Conservation (phyloP, 2,113 vertebrate genomes). For the Turdus rufiventris region DNA sequence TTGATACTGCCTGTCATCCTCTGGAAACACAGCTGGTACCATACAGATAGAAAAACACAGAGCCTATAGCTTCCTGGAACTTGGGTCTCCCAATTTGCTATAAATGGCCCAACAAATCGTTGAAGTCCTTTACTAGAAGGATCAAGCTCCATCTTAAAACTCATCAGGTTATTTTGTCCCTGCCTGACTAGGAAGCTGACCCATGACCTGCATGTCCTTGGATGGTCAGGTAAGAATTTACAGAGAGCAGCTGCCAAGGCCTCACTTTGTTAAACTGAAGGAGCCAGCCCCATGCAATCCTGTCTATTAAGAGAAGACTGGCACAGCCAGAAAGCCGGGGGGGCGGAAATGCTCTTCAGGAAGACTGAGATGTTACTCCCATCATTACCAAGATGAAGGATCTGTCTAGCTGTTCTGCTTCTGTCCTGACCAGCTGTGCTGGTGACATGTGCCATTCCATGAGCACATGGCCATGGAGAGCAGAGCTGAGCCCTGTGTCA, state of each 20-base stretch:
- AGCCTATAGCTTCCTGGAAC: background rate
- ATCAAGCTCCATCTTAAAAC: background rate
- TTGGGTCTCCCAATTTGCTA: background rate
- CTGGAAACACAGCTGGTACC: background rate
- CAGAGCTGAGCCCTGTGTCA: background rate
- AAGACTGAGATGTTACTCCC: background rate
- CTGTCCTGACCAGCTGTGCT: background rate
- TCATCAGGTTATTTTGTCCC: background rate
- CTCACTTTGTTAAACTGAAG: background rate
- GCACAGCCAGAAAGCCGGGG: background rate
- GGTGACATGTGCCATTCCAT: fast-evolving
- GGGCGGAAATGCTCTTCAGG: background rate
- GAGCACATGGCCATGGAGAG: fast-evolving
- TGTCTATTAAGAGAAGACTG: background rate
- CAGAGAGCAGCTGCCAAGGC: background rate
- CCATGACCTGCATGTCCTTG: background rate
- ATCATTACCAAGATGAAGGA: background rate
- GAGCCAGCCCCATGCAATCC: background rate
- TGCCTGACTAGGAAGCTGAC: background rate
- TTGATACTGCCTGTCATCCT: background rate
- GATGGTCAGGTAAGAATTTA: background rate
- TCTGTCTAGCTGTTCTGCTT: background rate
- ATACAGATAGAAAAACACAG: background rate
- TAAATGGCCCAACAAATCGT: background rate
- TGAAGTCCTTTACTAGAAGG: background rate